phyloP scores from a whole-genome alignment of 2,888 invertebrate species.

The Drosophila lutescens region DNA sequence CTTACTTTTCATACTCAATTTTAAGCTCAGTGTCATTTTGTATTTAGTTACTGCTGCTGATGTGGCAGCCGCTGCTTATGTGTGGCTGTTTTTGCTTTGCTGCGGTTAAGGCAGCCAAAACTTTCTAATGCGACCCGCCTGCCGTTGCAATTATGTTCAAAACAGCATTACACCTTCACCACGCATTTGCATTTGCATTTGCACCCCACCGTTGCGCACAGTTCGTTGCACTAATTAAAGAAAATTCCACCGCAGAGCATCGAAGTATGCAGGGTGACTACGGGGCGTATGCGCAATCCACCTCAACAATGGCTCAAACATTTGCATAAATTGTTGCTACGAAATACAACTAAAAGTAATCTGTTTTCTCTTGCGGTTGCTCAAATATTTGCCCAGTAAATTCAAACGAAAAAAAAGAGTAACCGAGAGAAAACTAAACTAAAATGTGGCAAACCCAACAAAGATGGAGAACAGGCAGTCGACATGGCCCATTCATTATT shows the following conservation, averaged over 20 bases:
- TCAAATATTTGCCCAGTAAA: conserved; percentile 28
- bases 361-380: conserved; percentile 26
- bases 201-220: conserved; percentile 42
- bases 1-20: not conserved
- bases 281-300: conserved; percentile 45
- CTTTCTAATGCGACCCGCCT: conserved; percentile 48
- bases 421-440: conserved; percentile 1
- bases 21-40: conserved; percentile 1
- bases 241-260: conserved; percentile 64
- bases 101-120: conserved; percentile 42
- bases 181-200: not conserved
- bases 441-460: conserved; percentile 12
- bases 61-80: conserved; percentile 7
- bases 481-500: conserved; percentile 46
- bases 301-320: conserved; percentile 45
- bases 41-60: conserved; percentile 30
- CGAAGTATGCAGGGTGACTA: conserved; percentile 3
- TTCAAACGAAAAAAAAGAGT: not conserved
- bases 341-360: conserved; percentile 21
- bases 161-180: conserved; percentile 39
- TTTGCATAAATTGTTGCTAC: conserved; percentile 58
- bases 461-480: conserved; percentile 12
- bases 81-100: conserved; percentile 40
- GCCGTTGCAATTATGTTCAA: conserved; percentile 54
- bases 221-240: conserved; percentile 69